These are phyloP conservation scores for Candidula unifasciata DNA, from an alignment of 2,888 invertebrate species.

Conservation along the genomic window DNA sequence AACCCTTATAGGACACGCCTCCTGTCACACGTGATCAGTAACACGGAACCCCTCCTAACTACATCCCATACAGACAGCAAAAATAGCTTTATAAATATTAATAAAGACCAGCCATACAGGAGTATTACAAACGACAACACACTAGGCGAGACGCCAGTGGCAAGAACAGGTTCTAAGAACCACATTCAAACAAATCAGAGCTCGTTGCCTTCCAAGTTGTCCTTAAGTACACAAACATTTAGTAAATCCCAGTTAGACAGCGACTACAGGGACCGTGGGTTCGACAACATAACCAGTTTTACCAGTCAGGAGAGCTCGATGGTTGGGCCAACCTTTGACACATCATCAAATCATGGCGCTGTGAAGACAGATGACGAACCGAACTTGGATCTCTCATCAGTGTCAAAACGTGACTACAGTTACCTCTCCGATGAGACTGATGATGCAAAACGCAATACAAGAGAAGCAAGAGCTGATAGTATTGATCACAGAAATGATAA, in stretches of 20 bases:
- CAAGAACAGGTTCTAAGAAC: conserved; percentile 2
- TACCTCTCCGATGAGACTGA: background rate
- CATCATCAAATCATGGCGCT: background rate
- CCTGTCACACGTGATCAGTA: background rate
- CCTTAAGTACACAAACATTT: background rate
- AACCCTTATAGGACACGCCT: background rate
- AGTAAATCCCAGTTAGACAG: background rate
- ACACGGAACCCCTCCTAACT: background rate
- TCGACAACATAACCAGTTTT: conserved; percentile 16
- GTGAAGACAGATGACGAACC: background rate
- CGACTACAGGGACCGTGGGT: background rate
- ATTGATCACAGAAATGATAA: background rate
- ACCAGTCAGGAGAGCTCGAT: background rate
- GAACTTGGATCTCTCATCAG: background rate
- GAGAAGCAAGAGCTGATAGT: background rate
- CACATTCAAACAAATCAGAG: background rate
- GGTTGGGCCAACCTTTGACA: background rate
- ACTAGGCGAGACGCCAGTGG: background rate
- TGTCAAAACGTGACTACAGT: background rate
- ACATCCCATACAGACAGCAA: background rate
- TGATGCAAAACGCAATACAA: background rate
- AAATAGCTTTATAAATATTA: background rate
- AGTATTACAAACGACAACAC: background rate
- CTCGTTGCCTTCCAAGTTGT: background rate
- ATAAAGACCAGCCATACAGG: background rate